Conservation (phyloP, 1,140 invertebrate genomes). For the Cecropterus lyciades region DNA sequence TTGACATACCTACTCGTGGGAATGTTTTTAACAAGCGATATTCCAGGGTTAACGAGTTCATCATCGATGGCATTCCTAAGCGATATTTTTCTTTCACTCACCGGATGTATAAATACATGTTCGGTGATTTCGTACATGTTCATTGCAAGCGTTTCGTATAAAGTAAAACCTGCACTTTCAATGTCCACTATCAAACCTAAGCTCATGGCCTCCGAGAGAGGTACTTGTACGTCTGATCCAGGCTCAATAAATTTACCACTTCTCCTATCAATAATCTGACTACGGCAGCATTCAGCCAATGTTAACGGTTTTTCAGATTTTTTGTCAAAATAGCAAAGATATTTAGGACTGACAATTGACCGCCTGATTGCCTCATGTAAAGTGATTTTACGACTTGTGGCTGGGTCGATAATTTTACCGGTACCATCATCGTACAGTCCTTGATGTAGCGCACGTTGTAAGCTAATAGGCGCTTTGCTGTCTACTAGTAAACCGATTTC, state of each 20-base stretch:
- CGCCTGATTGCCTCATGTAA: conserved; percentile 93
- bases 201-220: conserved; percentile 89
- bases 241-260: conserved; percentile 91
- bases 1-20: conserved; percentile 89
- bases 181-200: conserved; percentile 93
- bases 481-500: conserved; percentile 92
- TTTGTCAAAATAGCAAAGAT: conserved; percentile 92
- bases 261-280: conserved; percentile 92
- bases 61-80: conserved; percentile 91
- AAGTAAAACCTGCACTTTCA: conserved; percentile 90
- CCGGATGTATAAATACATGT: conserved; percentile 92
- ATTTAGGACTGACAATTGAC: conserved; percentile 90
- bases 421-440: conserved; percentile 92
- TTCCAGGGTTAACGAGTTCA: conserved; percentile 92
- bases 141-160: conserved; percentile 93
- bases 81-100: conserved; percentile 90
- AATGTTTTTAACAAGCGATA: conserved; percentile 91
- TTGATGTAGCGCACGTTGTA: conserved; percentile 94
- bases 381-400: conserved; percentile 90
- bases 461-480: conserved; percentile 91
- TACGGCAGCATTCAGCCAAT: conserved; percentile 91
- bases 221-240: conserved; percentile 86
- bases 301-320: conserved; percentile 88
- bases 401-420: conserved; percentile 93
- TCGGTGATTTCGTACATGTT: conserved; percentile 91